phyloP scores from a whole-genome alignment of 2,888 invertebrate species.

The Euplagia quadripunctaria region DNA sequence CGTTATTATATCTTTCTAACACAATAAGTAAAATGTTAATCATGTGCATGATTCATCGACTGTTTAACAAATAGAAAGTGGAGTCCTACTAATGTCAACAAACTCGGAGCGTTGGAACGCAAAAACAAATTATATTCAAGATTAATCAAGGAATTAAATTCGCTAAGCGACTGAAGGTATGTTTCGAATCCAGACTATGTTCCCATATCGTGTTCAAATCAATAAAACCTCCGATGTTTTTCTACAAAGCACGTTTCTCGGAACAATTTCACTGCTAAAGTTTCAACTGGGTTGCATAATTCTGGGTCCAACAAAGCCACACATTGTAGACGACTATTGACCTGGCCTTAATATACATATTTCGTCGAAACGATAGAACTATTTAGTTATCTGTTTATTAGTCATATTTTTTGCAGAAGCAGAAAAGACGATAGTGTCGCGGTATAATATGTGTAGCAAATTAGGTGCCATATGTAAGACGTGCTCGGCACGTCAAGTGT shows the following conservation, averaged over 20 bases:
- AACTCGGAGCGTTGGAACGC: constrained; percentile 44
- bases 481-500: constrained; percentile 40
- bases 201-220: constrained; percentile 79
- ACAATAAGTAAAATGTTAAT: constrained; percentile 50
- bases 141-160: constrained; percentile 60
- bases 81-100: constrained; percentile 45
- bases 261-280: constrained; percentile 74
- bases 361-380: constrained; percentile 62
- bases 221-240: constrained; percentile 81
- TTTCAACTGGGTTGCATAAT: constrained; percentile 82
- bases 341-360: constrained; percentile 73
- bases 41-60: constrained; percentile 43
- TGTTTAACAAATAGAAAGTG: constrained; percentile 45
- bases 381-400: constrained; percentile 47
- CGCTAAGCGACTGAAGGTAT: constrained; percentile 65
- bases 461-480: constrained; percentile 52
- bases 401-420: constrained; percentile 25
- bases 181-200: constrained; percentile 74
- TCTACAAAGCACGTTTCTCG: constrained; percentile 83
- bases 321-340: constrained; percentile 76
- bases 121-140: constrained; percentile 47
- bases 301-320: constrained; percentile 64
- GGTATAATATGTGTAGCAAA: constrained; percentile 50
- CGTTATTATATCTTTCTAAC: constrained; percentile 45
- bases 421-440: constrained; percentile 27